These are phyloP conservation scores for Pyrrhia umbra DNA, from an alignment of 2,888 invertebrate genomes.

Conservation along the genomic window DNA sequence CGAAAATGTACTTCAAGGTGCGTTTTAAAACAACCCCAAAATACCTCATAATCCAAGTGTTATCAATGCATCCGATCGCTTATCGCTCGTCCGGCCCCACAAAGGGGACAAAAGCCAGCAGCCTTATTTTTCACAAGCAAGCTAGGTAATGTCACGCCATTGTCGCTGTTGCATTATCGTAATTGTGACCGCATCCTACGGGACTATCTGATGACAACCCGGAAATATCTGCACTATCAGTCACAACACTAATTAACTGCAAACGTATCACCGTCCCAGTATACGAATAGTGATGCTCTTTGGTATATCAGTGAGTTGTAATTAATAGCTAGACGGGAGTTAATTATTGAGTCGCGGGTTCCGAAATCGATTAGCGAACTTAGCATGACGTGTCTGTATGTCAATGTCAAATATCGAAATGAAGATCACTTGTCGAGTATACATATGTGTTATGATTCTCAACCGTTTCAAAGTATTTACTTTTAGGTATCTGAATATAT, in stretches of 20 bases:
- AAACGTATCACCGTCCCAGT: neutral
- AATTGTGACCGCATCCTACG: constrained; percentile 75
- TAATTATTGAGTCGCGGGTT: constrained; percentile 20
- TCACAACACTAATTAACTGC: constrained; percentile 57
- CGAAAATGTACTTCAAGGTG: neutral
- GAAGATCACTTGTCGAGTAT: constrained; percentile 43
- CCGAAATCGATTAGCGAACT: constrained; percentile 39
- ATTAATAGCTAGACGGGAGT: constrained; percentile 26
- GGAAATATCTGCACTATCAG: constrained; percentile 46
- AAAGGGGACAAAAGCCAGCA: constrained; percentile 35
- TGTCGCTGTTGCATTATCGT: constrained; percentile 71
- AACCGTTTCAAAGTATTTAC: constrained; percentile 10
- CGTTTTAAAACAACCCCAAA: neutral
- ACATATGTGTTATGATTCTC: constrained; percentile 26
- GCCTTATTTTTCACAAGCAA: constrained; percentile 32
- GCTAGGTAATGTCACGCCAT: constrained; percentile 34
- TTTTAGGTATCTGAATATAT: no score
- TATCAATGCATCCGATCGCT: constrained; percentile 44
- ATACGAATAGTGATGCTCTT: neutral
- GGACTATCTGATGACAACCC: constrained; percentile 61
- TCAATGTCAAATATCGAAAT: constrained; percentile 42
- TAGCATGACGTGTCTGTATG: constrained; percentile 22
- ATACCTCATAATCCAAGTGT: neutral
- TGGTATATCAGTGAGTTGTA: constrained; percentile 10
- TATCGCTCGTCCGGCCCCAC: constrained; percentile 51